phyloP scores from a whole-genome alignment of 2,113 vertebrate genomes.

The Anser cygnoides region DNA sequence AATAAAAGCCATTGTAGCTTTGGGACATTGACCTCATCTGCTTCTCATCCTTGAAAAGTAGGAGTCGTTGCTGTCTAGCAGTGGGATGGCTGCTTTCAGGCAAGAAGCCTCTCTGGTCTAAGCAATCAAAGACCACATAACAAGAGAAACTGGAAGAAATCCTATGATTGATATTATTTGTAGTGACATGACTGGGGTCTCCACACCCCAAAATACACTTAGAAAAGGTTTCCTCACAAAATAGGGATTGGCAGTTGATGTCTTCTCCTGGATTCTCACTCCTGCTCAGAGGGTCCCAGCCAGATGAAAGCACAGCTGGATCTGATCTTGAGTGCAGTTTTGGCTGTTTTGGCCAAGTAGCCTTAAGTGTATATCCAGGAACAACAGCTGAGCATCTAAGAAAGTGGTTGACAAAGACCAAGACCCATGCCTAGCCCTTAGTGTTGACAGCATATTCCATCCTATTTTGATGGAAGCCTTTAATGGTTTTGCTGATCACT shows the following conservation, averaged over 20 bases:
- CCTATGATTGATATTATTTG: fast-evolving
- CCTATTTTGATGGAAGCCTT: not conserved
- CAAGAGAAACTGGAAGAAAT: not conserved
- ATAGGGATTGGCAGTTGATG: not conserved
- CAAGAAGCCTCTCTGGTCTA: not conserved
- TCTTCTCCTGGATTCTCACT: not conserved
- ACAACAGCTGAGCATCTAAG: not conserved
- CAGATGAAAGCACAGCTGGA: not conserved
- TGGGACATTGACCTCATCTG: not conserved
- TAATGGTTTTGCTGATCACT: not conserved
- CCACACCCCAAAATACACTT: not conserved
- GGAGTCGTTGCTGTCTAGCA: not conserved
- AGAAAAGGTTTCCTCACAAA: not conserved
- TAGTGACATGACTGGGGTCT: not conserved
- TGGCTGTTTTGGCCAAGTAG: not conserved
- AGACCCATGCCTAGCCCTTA: no score
- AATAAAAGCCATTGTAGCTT: not conserved
- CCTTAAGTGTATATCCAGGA: not conserved
- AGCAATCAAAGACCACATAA: not conserved
- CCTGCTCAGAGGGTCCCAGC: not conserved
- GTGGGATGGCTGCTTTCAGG: not conserved
- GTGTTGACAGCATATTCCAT: not conserved
- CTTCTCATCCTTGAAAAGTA: not conserved
- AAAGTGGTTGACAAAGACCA: not conserved
- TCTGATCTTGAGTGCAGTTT: not conserved